These are phyloP conservation scores for Thumatha senex DNA, from an alignment of 2,888 invertebrate genomes.

Conservation along the genomic window DNA sequence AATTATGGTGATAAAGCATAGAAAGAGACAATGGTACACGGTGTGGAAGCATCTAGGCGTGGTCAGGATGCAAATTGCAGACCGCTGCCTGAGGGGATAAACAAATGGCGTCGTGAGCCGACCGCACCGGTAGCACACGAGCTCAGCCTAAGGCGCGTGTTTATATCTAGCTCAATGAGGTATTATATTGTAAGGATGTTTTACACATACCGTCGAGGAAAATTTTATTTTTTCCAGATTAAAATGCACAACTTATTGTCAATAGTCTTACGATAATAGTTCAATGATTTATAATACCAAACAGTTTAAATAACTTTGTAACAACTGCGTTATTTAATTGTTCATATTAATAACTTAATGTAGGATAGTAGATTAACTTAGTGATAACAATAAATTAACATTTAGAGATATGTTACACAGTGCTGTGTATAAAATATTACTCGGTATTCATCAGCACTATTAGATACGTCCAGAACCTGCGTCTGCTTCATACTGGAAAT, in stretches of 20 bases:
- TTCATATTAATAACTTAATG: too few species aligned
- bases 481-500: neutral
- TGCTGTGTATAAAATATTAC: too few species aligned
- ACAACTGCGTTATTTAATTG: too few species aligned
- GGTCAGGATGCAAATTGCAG: constrained; percentile 75
- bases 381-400: too few species aligned
- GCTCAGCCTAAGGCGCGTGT: constrained; percentile 42
- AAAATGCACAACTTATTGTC: neutral
- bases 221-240: constrained; percentile 2
- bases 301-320: too few species aligned
- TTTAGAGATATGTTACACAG: too few species aligned
- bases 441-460: too few species aligned
- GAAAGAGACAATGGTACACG: constrained; percentile 60
- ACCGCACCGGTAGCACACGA: constrained; percentile 80
- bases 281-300: neutral
- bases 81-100: constrained; percentile 62
- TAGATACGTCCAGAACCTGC: too few species aligned
- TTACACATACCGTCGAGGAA: constrained; percentile 9
- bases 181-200: constrained; percentile 21
- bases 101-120: constrained; percentile 76
- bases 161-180: constrained; percentile 33
- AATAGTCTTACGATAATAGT: too few species aligned
- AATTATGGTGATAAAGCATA: constrained; percentile 45
- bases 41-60: constrained; percentile 75
- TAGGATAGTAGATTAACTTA: too few species aligned